Percentiles rank a stretch among this genome's conserved stretches.
These are phyloP conservation scores for Tuta absoluta DNA, from an alignment of 2,888 invertebrate genomes.

Conservation along the genomic window DNA sequence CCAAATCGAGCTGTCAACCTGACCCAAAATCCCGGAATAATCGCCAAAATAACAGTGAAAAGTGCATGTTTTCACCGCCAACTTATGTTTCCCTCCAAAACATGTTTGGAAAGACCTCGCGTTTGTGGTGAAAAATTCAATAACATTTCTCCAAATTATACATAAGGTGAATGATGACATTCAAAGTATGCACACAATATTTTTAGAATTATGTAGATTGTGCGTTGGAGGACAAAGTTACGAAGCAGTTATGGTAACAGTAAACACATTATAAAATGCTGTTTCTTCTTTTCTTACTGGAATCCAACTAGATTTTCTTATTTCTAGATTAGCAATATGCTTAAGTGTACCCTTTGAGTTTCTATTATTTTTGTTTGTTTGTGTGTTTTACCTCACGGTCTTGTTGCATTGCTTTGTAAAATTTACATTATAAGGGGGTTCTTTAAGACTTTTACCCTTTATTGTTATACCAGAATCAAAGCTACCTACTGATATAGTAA, in stretches of 20 bases:
- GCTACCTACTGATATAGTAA: no score
- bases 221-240: constrained; percentile 69
- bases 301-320: constrained; percentile 43
- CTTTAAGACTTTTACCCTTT: no score
- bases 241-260: constrained; percentile 57
- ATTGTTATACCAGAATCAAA: no score
- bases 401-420: not conserved
- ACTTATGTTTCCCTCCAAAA: constrained; percentile 14
- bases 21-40: constrained; percentile 72
- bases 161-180: constrained; percentile 66
- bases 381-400: constrained; percentile 46
- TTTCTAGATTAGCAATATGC: constrained; percentile 42
- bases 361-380: constrained; percentile 43
- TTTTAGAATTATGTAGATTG: constrained; percentile 78
- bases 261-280: constrained; percentile 45
- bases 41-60: constrained; percentile 51
- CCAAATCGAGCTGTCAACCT: constrained; percentile 72
- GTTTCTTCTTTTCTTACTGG: constrained; percentile 31
- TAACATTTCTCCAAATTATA: constrained; percentile 40
- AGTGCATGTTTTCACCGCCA: constrained; percentile 44
- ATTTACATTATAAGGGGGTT: no score
- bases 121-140: constrained; percentile 37
- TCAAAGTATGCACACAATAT: constrained; percentile 74
- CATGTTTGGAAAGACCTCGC: not conserved
- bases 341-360: constrained; percentile 58